A percentile compares a stretch with the other conserved stretches of the same genome.
Conservation (phyloP, 2,113 vertebrate genomes). For the Coryphaenoides rupestris region DNA sequence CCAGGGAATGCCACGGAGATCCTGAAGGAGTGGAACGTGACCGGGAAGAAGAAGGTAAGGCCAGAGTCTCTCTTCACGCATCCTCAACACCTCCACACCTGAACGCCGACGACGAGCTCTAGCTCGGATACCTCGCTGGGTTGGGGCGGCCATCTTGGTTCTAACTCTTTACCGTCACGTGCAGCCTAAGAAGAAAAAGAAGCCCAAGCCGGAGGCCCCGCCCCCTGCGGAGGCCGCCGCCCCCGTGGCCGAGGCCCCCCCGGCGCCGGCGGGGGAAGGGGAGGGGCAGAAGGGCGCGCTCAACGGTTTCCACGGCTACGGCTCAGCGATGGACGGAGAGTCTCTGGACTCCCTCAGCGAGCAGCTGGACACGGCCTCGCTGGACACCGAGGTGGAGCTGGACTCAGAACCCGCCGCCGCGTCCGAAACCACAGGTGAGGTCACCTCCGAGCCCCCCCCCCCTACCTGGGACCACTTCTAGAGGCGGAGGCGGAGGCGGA, state of each 20-base stretch:
- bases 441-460: too few relatives aligned
- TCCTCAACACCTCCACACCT: too few relatives aligned
- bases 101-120: background rate
- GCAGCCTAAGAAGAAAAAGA: constrained; percentile 94
- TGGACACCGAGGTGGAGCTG: constrained; percentile 81
- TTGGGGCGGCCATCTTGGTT: too few relatives aligned
- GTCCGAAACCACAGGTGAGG: constrained; percentile 75
- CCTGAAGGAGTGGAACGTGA: constrained; percentile 93
- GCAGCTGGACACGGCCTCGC: constrained; percentile 84
- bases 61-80: too few relatives aligned
- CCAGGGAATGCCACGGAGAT: constrained; percentile 88
- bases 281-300: constrained; percentile 75
- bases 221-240: constrained; percentile 54
- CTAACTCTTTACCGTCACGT: constrained; percentile 14
- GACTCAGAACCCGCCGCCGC: constrained; percentile 74
- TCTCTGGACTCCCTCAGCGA: constrained; percentile 91
- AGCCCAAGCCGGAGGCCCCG: constrained; percentile 83
- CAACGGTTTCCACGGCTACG: constrained; percentile 89
- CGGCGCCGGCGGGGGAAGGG: constrained; percentile 56
- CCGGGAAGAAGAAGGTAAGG: constrained; percentile 94
- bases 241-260: constrained; percentile 53
- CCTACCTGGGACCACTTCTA: too few relatives aligned
- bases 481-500: too few relatives aligned
- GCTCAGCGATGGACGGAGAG: constrained; percentile 79
- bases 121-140: background rate